Conservation (phyloP, 2,888 invertebrate species). For the Ichneumoninae sp. region DNA sequence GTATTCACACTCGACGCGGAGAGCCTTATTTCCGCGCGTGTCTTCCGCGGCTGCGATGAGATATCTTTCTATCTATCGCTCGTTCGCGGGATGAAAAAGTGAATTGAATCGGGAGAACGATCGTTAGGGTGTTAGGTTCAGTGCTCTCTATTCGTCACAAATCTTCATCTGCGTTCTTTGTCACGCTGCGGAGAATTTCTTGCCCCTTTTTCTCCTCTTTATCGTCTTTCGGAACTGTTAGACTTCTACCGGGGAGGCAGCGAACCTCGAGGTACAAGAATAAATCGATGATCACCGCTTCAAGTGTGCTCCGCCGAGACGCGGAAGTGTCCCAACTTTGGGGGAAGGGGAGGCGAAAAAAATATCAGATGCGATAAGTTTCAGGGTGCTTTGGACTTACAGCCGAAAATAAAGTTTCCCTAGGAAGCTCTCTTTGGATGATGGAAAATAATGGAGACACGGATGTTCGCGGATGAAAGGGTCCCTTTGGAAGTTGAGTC, state of each 20-base stretch:
- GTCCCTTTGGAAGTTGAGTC: neutral
- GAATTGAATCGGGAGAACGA: slow-evolving; percentile 49
- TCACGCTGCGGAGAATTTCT: slow-evolving; percentile 29
- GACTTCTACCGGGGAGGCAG: neutral
- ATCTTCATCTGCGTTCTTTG: slow-evolving; percentile 38
- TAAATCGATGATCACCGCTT: neutral
- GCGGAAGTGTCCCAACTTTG: neutral
- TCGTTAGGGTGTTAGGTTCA: slow-evolving; percentile 29
- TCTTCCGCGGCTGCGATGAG: slow-evolving; percentile 4
- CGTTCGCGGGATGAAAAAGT: slow-evolving; percentile 25
- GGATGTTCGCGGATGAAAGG: neutral
- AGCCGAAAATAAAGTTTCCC: neutral
- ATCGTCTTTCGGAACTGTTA: neutral
- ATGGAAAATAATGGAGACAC: neutral
- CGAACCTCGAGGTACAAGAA: neutral
- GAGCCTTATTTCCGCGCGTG: slow-evolving; percentile 1
- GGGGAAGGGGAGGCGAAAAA: too few species aligned
- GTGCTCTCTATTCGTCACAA: slow-evolving; percentile 54
- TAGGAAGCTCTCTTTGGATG: neutral
- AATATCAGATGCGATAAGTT: too few species aligned
- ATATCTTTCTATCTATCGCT: slow-evolving; percentile 33
- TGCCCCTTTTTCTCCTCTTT: slow-evolving; percentile 20
- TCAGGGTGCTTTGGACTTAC: neutral
- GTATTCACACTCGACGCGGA: slow-evolving; percentile 21
- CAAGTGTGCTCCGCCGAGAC: neutral